Percentiles rank a stretch among this genome's conserved stretches.
These are phyloP conservation scores for Cavia aperea DNA, from an alignment of 2,113 vertebrate species.

Conservation along the genomic window DNA sequence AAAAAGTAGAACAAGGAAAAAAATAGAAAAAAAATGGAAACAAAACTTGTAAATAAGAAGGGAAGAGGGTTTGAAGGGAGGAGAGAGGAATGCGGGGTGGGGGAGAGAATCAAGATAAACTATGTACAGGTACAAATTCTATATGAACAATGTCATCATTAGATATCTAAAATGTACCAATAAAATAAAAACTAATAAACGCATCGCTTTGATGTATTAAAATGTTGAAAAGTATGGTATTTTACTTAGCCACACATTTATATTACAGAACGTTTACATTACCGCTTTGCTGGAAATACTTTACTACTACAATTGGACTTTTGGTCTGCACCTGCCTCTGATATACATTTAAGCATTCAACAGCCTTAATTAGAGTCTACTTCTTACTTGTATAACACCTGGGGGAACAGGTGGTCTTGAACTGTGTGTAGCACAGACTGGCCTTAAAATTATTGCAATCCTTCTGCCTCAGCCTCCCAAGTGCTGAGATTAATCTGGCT, in stretches of 20 bases:
- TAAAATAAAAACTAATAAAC: background rate
- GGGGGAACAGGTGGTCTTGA: background rate
- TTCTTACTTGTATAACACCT: background rate
- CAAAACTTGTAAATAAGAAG: background rate
- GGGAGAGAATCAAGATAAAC: background rate
- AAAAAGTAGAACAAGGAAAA: background rate
- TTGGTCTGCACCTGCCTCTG: background rate
- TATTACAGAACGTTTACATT: background rate
- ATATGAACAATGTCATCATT: background rate
- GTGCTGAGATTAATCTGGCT: background rate
- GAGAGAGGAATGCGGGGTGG: background rate
- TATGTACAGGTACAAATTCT: background rate
- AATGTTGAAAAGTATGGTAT: background rate
- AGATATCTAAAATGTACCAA: background rate
- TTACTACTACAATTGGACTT: background rate
- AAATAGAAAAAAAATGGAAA: background rate
- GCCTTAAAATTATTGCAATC: background rate
- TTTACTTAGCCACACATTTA: background rate
- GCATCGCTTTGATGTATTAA: background rate
- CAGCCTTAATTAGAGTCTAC: background rate
- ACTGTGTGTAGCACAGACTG: background rate
- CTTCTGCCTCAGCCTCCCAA: background rate
- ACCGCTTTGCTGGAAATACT: background rate
- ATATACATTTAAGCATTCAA: background rate
- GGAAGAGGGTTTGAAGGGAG: background rate